These are phyloP conservation scores for Distichodus sexfasciatus DNA, from an alignment of 2,797 vertebrate species.

Conservation along the genomic window DNA sequence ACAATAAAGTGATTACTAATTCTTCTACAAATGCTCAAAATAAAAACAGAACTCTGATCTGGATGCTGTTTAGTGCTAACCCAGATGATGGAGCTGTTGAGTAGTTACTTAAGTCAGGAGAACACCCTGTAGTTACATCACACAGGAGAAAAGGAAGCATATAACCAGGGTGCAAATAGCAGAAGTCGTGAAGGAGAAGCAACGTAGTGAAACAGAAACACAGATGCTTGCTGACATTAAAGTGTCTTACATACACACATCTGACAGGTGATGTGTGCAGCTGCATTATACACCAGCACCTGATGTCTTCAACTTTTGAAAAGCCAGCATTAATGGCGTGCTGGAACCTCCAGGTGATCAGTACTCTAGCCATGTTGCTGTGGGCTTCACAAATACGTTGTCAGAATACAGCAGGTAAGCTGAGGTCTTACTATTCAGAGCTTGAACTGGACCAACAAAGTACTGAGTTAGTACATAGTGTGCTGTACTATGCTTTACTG, in stretches of 20 bases:
- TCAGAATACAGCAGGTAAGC: neutral
- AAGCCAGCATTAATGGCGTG: neutral
- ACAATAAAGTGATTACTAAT: neutral
- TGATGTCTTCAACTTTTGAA: neutral
- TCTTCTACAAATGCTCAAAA: neutral
- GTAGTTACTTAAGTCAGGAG: neutral
- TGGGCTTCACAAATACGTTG: neutral
- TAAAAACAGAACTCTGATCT: neutral
- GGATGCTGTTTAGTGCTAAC: neutral
- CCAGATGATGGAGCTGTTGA: slow-evolving; percentile 1
- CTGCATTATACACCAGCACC: too few relatives aligned
- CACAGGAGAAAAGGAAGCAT: neutral
- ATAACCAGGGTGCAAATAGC: neutral
- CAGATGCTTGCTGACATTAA: neutral
- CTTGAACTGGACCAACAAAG: too few relatives aligned
- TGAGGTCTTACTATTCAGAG: neutral
- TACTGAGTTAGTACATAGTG: neutral
- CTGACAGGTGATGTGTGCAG: neutral
- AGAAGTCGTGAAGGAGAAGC: neutral
- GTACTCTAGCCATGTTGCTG: neutral
- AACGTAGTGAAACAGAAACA: neutral
- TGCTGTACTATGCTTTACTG: too few relatives aligned
- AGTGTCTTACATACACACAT: neutral
- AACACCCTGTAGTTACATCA: neutral
- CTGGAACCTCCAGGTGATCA: neutral